Percentiles rank a stretch among this genome's conserved stretches.
Conservation (phyloP, 2,113 vertebrate species). For the Lucifuga dentata region DNA sequence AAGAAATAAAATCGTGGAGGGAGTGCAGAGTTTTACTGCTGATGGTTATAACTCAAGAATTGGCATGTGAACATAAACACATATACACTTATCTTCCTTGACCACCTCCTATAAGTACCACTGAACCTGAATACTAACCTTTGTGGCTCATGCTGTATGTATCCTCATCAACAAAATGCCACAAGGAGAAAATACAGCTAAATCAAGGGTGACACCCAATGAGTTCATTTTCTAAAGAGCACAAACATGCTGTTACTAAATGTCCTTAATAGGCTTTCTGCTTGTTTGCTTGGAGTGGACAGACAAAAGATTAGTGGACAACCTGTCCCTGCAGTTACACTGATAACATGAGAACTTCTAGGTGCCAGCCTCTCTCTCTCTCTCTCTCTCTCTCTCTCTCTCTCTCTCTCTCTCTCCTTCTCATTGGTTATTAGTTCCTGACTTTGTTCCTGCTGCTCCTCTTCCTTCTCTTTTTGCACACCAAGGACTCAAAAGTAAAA, state of each 20-base stretch:
- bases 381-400: conserved; percentile 28
- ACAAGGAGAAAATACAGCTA: too few relatives aligned
- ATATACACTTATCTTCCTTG: too few relatives aligned
- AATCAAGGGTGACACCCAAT: too few relatives aligned
- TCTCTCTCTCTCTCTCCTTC: too few relatives aligned
- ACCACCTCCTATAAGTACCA: neutral
- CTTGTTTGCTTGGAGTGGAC: conserved; percentile 26
- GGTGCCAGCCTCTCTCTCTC: conserved; percentile 31
- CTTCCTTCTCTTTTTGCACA: conserved; percentile 52
- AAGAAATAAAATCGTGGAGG: too few relatives aligned
- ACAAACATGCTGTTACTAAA: conserved; percentile 8
- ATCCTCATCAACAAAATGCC: too few relatives aligned
- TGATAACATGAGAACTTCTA: conserved; percentile 20
- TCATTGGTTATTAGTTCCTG: conserved; percentile 42
- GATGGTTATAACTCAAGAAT: too few relatives aligned
- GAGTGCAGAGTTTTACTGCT: too few relatives aligned
- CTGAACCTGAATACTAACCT: neutral
- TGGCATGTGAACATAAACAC: too few relatives aligned
- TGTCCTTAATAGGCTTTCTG: conserved; percentile 12
- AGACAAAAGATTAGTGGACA: conserved; percentile 16
- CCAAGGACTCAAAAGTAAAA: conserved; percentile 37
- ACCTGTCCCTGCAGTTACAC: conserved; percentile 6
- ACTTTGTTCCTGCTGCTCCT: conserved; percentile 28
- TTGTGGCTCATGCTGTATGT: too few relatives aligned
- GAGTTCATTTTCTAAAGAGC: neutral